phyloP scores from a whole-genome alignment of 2,797 vertebrate species.

The Menidia menidia region DNA sequence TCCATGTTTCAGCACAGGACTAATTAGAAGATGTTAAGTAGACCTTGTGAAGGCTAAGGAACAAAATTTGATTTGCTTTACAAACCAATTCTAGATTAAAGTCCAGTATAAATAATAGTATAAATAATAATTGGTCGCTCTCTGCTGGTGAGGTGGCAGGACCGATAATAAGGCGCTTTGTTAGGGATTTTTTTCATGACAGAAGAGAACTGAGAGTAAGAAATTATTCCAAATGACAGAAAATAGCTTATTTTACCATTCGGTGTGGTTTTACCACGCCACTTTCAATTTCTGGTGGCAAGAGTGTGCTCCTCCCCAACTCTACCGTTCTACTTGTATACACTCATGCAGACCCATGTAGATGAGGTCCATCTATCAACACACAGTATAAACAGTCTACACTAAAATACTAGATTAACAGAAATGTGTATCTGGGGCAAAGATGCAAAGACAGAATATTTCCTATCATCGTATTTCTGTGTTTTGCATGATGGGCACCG shows the following conservation, averaged over 20 bases:
- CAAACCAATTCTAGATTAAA: slow-evolving; percentile 55
- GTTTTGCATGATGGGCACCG: slow-evolving; percentile 17
- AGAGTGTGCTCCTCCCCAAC: slow-evolving; percentile 46
- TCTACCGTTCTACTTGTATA: slow-evolving; percentile 35
- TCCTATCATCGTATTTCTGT: slow-evolving; percentile 16
- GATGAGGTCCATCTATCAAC: slow-evolving; percentile 38
- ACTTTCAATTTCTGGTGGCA: slow-evolving; percentile 18
- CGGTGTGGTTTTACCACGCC: slow-evolving; percentile 20
- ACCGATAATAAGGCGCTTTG: slow-evolving; percentile 75
- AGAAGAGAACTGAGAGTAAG: slow-evolving; percentile 14
- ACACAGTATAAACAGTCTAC: slow-evolving; percentile 68
- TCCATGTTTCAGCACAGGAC: slow-evolving; percentile 27
- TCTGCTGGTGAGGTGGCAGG: slow-evolving; percentile 69
- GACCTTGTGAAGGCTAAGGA: slow-evolving; percentile 34
- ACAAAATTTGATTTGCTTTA: slow-evolving; percentile 29
- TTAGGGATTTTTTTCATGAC: slow-evolving; percentile 46
- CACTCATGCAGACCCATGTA: slow-evolving; percentile 52
- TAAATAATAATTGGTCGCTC: slow-evolving; percentile 47
- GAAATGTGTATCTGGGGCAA: slow-evolving; percentile 11
- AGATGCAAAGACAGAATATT: background rate
- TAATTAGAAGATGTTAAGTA: slow-evolving; percentile 52
- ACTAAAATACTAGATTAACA: slow-evolving; percentile 26
- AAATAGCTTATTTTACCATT: slow-evolving; percentile 40
- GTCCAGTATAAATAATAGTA: slow-evolving; percentile 31
- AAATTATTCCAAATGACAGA: slow-evolving; percentile 25